Conservation (phyloP, 2,113 vertebrate species). For the Emydocephalus ijimae region DNA sequence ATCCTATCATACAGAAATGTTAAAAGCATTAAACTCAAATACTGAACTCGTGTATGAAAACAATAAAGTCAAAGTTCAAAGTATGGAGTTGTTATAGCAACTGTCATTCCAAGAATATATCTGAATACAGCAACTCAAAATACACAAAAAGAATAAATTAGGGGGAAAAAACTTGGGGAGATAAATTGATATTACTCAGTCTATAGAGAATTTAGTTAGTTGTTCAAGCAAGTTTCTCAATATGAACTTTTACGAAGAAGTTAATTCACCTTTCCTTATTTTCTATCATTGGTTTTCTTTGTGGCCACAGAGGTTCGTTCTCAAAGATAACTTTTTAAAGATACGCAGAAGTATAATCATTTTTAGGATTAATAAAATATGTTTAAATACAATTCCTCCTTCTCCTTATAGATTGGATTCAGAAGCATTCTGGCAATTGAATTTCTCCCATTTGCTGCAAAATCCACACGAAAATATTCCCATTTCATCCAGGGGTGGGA, state of each 20-base stretch:
- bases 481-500: not conserved
- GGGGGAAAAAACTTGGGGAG: conserved; percentile 16
- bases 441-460: not conserved
- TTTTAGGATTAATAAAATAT: not conserved
- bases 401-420: not conserved
- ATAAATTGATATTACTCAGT: not conserved
- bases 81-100: conserved; percentile 52
- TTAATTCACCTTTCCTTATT: not conserved
- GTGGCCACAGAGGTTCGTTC: not conserved
- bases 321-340: not conserved
- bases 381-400: not conserved
- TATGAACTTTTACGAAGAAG: not conserved
- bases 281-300: not conserved
- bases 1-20: not conserved
- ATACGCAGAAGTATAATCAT: not conserved
- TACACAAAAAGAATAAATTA: conserved; percentile 42
- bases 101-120: conserved; percentile 12
- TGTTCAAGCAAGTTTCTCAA: not conserved
- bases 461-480: not conserved
- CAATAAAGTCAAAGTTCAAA: conserved; percentile 30
- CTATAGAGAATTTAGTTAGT: not conserved
- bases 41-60: conserved; percentile 25
- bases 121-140: conserved; percentile 11
- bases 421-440: not conserved
- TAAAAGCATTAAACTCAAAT: not conserved